Evolutionary conservation across 1,140 invertebrate species (phyloP).

Genomic region (Galleria mellonella): DNA sequence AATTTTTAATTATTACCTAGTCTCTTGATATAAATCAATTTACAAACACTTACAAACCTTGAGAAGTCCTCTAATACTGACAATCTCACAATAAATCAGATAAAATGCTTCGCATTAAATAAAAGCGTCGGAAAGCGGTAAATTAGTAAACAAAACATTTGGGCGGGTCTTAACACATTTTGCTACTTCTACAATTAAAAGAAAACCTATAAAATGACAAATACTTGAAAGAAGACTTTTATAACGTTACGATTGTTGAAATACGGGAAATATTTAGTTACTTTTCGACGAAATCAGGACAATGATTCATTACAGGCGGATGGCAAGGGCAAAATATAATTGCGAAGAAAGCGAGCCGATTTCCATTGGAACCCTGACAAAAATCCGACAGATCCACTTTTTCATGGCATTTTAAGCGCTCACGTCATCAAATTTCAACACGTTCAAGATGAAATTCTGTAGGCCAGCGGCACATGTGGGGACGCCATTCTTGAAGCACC

Average conservation of each 20-base stretch:
- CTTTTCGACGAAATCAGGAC: constrained; percentile 47
- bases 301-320: constrained; percentile 54
- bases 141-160: constrained; percentile 62
- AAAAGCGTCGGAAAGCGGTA: constrained; percentile 25
- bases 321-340: constrained; percentile 19
- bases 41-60: no score
- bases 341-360: constrained; percentile 10
- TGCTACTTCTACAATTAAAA: background rate
- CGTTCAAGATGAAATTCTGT: constrained; percentile 58
- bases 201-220: background rate
- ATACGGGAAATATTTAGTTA: constrained; percentile 28
- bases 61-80: no score
- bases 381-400: constrained; percentile 21
- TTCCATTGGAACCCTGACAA: constrained; percentile 26
- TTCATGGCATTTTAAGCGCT: constrained; percentile 38
- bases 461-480: constrained; percentile 71
- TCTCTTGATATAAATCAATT: no score
- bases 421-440: constrained; percentile 61
- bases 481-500: constrained; percentile 74
- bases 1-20: no score
- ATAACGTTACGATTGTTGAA: constrained; percentile 2
- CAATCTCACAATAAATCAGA: no score
- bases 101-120: background rate
- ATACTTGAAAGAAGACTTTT: no score
- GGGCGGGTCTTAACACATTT: constrained; percentile 10